Evolutionary conservation across 2,888 invertebrate genomes (phyloP).

Genomic region (Lasiommata megera): DNA sequence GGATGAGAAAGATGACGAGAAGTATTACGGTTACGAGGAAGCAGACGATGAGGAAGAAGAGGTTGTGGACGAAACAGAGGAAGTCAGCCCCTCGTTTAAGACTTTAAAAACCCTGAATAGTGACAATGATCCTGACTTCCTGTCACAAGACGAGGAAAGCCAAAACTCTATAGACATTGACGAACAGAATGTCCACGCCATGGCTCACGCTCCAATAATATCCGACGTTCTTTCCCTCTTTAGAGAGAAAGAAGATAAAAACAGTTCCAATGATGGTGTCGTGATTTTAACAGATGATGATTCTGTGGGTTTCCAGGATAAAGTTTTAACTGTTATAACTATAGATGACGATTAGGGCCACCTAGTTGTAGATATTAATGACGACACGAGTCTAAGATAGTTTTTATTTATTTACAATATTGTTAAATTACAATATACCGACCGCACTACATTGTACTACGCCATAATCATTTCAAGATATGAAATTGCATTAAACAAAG

Average conservation of each 20-base stretch:
- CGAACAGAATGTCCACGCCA: slow-evolving; percentile 46
- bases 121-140: slow-evolving; percentile 11
- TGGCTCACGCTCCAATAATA: slow-evolving; percentile 65
- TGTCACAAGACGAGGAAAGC: slow-evolving; percentile 40
- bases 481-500: too few relatives aligned
- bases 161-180: slow-evolving; percentile 43
- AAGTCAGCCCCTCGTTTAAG: slow-evolving; percentile 17
- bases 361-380: too few relatives aligned
- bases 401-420: too few relatives aligned
- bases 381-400: too few relatives aligned
- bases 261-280: slow-evolving; percentile 33
- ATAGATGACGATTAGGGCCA: slow-evolving; percentile 42
- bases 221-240: slow-evolving; percentile 69
- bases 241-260: slow-evolving; percentile 44
- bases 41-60: slow-evolving; percentile 50
- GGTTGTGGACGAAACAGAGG: slow-evolving; percentile 23
- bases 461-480: too few relatives aligned
- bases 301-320: slow-evolving; percentile 46
- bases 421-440: too few relatives aligned
- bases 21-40: slow-evolving; percentile 63
- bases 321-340: slow-evolving; percentile 45
- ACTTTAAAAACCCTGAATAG: not conserved
- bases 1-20: slow-evolving; percentile 67
- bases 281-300: slow-evolving; percentile 55
- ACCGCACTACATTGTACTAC: too few relatives aligned